These are phyloP conservation scores for Bombylius discolor DNA, from an alignment of 2,888 invertebrate genomes.

Conservation along the genomic window DNA sequence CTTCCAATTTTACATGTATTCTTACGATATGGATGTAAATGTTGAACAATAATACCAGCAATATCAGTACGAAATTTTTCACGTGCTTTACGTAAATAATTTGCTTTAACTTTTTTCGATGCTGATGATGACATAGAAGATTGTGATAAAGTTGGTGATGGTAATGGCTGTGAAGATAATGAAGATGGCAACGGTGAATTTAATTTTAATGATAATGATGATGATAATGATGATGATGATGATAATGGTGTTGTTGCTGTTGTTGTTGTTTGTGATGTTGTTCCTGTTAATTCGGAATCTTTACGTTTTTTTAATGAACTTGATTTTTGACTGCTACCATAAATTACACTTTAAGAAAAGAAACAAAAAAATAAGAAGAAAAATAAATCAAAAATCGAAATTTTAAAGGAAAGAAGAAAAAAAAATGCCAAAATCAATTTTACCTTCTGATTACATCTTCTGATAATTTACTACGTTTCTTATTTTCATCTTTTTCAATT, in stretches of 20 bases:
- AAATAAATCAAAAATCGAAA: too few relatives aligned
- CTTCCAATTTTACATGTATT: slow-evolving; percentile 70
- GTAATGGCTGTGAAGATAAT: neutral
- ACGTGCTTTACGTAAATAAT: slow-evolving; percentile 56
- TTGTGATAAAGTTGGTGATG: neutral
- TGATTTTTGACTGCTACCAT: neutral
- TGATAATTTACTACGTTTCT: slow-evolving; percentile 19
- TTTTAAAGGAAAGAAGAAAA: neutral
- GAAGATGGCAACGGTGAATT: neutral
- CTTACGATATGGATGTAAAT: slow-evolving; percentile 78
- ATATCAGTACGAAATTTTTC: slow-evolving; percentile 71
- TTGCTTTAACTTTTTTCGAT: slow-evolving; percentile 19
- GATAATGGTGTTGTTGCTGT: neutral
- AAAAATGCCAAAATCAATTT: neutral
- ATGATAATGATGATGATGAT: too few relatives aligned
- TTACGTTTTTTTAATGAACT: neutral
- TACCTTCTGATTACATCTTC: slow-evolving; percentile 5
- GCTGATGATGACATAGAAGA: slow-evolving; percentile 5
- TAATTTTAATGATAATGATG: too few relatives aligned
- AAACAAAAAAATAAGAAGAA: neutral
- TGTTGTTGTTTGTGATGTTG: neutral
- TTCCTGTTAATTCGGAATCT: neutral
- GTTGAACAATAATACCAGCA: slow-evolving; percentile 71
- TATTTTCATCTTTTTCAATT: slow-evolving; percentile 15
- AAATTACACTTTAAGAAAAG: neutral